These are phyloP conservation scores for Delichon dasypus DNA, from an alignment of 2,797 vertebrate genomes.

Conservation along the genomic window DNA sequence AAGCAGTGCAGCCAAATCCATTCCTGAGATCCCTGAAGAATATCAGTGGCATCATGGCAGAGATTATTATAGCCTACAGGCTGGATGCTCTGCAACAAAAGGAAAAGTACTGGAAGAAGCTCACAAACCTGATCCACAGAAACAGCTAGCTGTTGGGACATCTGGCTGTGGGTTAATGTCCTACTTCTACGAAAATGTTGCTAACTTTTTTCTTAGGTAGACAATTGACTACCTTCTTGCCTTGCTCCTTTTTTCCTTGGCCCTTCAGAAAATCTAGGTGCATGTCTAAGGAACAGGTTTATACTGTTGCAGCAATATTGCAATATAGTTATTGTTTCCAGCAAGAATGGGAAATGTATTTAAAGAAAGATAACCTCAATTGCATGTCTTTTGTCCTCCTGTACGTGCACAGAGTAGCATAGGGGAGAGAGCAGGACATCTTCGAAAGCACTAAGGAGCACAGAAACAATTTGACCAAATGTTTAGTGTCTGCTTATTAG, in stretches of 20 bases:
- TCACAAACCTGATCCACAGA: not conserved
- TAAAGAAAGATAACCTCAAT: not conserved
- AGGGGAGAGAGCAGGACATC: not conserved
- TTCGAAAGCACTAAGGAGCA: not conserved
- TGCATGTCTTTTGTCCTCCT: not conserved
- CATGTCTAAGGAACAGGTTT: not conserved
- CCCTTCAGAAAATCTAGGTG: not conserved
- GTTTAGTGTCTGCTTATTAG: not conserved
- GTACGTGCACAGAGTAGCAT: not conserved
- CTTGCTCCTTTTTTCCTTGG: not conserved
- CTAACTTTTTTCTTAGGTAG: not conserved
- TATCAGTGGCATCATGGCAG: not conserved
- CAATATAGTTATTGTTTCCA: not conserved
- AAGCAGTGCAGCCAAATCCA: not conserved
- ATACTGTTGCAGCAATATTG: not conserved
- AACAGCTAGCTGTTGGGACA: not conserved
- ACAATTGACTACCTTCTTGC: not conserved
- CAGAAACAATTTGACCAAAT: not conserved
- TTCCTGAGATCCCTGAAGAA: not conserved
- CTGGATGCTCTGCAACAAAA: not conserved
- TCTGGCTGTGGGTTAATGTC: not conserved
- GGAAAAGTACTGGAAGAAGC: not conserved
- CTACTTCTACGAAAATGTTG: not conserved
- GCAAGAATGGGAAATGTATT: not conserved
- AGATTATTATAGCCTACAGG: not conserved